phyloP scores from a whole-genome alignment of 2,113 vertebrate species.

The Rhabdomys dilectus region DNA sequence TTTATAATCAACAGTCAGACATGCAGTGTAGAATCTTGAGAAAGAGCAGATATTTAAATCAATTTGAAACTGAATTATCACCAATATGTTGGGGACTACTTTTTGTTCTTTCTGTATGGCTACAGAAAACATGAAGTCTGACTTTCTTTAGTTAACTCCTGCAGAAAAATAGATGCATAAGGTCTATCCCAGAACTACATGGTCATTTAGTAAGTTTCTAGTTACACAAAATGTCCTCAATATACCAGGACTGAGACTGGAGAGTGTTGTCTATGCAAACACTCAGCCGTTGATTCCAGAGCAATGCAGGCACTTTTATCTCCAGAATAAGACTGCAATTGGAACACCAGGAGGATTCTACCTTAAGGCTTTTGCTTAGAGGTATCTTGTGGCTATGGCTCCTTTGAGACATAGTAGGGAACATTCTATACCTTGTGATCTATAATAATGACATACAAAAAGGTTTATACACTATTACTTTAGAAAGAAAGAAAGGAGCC shows the following conservation, averaged over 20 bases:
- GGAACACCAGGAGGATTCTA: neutral
- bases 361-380: neutral
- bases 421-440: neutral
- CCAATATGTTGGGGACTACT: neutral
- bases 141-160: neutral
- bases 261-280: accelerated
- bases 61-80: neutral
- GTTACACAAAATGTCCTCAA: conserved; percentile 29
- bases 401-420: neutral
- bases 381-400: neutral
- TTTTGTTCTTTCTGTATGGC: neutral
- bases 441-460: neutral
- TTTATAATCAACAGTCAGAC: neutral
- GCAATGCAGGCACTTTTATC: accelerated
- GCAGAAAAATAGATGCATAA: conserved; percentile 24
- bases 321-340: neutral
- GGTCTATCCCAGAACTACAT: neutral
- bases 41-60: neutral
- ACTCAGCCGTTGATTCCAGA: accelerated
- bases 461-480: conserved; percentile 51
- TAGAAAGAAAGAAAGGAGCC: conserved; percentile 31
- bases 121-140: neutral
- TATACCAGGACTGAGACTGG: neutral
- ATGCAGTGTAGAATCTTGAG: neutral
- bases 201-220: conserved; percentile 58